These are phyloP conservation scores for Hipparchia sbordonii DNA, from an alignment of 2,888 invertebrate species.

Conservation along the genomic window DNA sequence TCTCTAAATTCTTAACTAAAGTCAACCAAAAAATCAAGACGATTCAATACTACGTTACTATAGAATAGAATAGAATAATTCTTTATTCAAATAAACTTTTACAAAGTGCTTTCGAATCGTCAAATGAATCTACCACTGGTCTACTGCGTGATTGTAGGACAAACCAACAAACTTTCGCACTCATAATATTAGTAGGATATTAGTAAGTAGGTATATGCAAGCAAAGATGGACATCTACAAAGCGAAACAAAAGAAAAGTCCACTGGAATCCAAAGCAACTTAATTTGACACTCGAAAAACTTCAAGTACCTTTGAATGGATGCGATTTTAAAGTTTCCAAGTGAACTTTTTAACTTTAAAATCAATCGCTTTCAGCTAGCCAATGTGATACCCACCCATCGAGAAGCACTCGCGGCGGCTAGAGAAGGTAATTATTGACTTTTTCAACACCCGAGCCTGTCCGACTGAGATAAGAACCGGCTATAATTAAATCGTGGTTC, in stretches of 20 bases:
- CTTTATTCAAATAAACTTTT: no score
- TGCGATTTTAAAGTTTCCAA: background rate
- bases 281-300: conserved; percentile 1
- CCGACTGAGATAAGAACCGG: conserved; percentile 67
- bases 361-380: conserved; percentile 33
- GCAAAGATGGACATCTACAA: background rate
- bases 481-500: conserved; percentile 72
- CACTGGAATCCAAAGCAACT: background rate
- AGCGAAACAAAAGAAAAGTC: background rate
- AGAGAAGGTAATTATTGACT: conserved; percentile 78
- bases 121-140: no score
- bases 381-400: conserved; percentile 31
- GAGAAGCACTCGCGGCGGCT: conserved; percentile 66
- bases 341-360: conserved; percentile 29
- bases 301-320: background rate
- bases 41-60: no score
- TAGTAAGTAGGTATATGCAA: no score
- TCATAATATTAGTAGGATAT: no score
- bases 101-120: no score
- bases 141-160: no score
- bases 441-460: conserved; percentile 62
- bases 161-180: no score
- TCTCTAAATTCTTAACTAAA: no score
- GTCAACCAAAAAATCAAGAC: accelerated
- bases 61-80: no score